Conservation (phyloP, 2,113 vertebrate genomes). For the Xiphorhynchus elegans region DNA sequence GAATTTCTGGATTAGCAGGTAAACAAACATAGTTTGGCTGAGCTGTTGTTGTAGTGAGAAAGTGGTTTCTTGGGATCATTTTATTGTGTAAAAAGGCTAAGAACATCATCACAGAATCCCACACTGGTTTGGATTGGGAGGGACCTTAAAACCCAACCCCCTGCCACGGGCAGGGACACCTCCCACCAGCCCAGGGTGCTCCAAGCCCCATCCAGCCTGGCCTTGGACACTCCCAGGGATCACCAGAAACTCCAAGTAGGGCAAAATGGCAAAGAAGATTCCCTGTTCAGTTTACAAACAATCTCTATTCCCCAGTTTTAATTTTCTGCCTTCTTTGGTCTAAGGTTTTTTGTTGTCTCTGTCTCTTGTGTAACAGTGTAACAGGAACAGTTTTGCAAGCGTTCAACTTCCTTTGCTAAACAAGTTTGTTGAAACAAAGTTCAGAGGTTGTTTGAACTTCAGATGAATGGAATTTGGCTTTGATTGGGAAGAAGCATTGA, state of each 20-base stretch:
- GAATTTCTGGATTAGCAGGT: not conserved
- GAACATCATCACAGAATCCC: not conserved
- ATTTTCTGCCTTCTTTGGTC: not conserved
- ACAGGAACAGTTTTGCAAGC: not conserved
- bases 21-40: not conserved
- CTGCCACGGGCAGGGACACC: not conserved
- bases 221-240: fast-evolving
- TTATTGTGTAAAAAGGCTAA: not conserved
- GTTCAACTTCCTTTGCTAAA: not conserved
- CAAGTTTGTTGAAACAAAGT: slow-evolving; percentile 6
- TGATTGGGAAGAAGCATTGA: not conserved
- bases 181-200: not conserved
- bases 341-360: not conserved
- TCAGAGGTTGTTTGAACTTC: not conserved
- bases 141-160: fast-evolving
- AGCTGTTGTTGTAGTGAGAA: not conserved
- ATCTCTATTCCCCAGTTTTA: not conserved
- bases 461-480: not conserved
- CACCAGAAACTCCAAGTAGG: fast-evolving
- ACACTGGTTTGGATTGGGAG: not conserved
- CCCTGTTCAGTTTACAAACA: not conserved
- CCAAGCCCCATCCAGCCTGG: not conserved
- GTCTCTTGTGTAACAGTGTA: not conserved
- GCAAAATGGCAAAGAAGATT: not conserved
- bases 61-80: not conserved